A percentile compares a stretch with the other conserved stretches of the same genome.
phyloP scores from a whole-genome alignment of 1,140 invertebrate species.

The Dendroctonus ponderosae region DNA sequence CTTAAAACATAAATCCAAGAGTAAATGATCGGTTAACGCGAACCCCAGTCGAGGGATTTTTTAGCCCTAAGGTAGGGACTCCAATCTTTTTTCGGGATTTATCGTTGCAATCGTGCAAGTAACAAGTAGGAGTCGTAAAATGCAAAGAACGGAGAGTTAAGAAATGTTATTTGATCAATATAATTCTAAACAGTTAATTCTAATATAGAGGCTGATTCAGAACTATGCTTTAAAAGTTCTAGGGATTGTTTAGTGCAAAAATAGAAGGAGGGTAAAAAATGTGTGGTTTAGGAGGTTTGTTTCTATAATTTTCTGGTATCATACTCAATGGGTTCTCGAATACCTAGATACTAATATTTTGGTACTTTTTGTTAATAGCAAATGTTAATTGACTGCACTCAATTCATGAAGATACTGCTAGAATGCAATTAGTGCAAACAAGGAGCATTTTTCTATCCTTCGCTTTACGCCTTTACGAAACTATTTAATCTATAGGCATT shows the following conservation, averaged over 20 bases:
- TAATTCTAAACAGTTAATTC: too few relatives aligned
- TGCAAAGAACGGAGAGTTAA: constrained; percentile 11
- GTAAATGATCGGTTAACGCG: constrained; percentile 52
- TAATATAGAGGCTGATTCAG: too few relatives aligned
- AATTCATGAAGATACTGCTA: too few relatives aligned
- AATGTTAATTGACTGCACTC: too few relatives aligned
- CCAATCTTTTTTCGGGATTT: constrained; percentile 49
- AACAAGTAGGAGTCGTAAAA: constrained; percentile 46
- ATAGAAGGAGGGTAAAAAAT: neutral
- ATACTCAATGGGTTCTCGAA: too few relatives aligned
- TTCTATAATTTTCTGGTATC: too few relatives aligned
- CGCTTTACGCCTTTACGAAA: neutral
- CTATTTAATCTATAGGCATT: neutral
- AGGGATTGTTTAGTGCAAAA: neutral
- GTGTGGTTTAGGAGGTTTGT: too few relatives aligned
- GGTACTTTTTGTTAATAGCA: neutral
- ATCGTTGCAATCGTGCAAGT: constrained; percentile 51
- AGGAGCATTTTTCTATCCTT: neutral
- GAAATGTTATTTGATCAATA: constrained; percentile 15
- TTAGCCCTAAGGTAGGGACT: constrained; percentile 42
- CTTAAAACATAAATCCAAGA: constrained; percentile 49
- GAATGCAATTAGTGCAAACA: too few relatives aligned
- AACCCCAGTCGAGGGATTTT: constrained; percentile 51
- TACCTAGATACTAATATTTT: neutral
- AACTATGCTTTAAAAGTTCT: too few relatives aligned